Evolutionary conservation across 1,140 invertebrate species (phyloP).

Genomic region (Physella acuta): DNA sequence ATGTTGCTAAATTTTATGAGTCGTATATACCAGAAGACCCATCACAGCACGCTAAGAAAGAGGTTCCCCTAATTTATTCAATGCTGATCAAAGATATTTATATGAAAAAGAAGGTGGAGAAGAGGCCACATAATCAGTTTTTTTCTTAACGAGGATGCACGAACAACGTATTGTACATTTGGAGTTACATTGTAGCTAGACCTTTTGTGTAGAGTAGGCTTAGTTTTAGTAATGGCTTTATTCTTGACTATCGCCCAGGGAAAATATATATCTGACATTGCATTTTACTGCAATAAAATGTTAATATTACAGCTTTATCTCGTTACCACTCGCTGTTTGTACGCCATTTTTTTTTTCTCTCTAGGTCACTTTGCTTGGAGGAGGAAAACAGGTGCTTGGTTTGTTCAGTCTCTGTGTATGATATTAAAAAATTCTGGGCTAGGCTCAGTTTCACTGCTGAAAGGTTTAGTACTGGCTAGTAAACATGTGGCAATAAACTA

Average conservation of each 20-base stretch:
- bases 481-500: slow-evolving; percentile 83
- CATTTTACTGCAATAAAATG: neutral
- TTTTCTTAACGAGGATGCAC: too few species aligned
- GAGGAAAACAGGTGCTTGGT: slow-evolving; percentile 91
- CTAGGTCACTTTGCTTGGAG: slow-evolving; percentile 90
- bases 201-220: too few species aligned
- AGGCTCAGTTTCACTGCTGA: slow-evolving; percentile 75
- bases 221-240: too few species aligned
- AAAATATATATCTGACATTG: too few species aligned
- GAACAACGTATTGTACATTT: too few species aligned
- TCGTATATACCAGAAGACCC: slow-evolving; percentile 75
- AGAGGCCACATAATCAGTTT: neutral
- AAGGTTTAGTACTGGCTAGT: slow-evolving; percentile 81
- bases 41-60: slow-evolving; percentile 87
- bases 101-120: neutral
- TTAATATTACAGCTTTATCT: neutral
- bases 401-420: slow-evolving; percentile 84
- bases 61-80: slow-evolving; percentile 55
- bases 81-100: slow-evolving; percentile 23
- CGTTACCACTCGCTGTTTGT: neutral
- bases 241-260: too few species aligned
- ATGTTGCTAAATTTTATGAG: slow-evolving; percentile 83
- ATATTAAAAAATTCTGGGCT: slow-evolving; percentile 67
- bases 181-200: too few species aligned
- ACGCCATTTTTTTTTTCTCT: slow-evolving; percentile 11